A percentile compares a stretch with the other conserved stretches of the same genome.
These are phyloP conservation scores for Philypnodon macrostomus DNA, from an alignment of 2,797 vertebrate genomes.

Conservation along the genomic window DNA sequence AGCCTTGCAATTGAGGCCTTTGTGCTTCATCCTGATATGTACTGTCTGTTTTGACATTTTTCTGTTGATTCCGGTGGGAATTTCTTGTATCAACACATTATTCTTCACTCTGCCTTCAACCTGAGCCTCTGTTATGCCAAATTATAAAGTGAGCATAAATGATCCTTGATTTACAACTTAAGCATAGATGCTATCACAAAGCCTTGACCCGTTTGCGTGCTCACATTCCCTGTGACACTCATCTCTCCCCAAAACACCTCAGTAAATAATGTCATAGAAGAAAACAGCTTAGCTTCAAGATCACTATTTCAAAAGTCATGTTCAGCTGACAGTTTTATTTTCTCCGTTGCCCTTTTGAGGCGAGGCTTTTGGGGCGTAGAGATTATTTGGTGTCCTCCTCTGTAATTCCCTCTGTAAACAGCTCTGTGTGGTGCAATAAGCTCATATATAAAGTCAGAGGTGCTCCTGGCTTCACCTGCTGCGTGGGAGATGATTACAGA, in stretches of 20 bases:
- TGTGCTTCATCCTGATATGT: no score
- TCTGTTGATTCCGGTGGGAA: no score
- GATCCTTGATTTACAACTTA: no score
- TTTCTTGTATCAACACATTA: no score
- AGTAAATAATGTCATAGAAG: slow-evolving; percentile 36
- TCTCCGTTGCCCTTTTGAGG: slow-evolving; percentile 30
- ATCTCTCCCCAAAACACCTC: slow-evolving; percentile 24
- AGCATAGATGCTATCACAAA: slow-evolving; percentile 63
- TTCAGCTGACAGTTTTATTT: slow-evolving; percentile 29
- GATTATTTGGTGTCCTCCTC: slow-evolving; percentile 68
- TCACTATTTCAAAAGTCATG: slow-evolving; percentile 39
- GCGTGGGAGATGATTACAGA: slow-evolving; percentile 69
- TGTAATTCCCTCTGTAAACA: slow-evolving; percentile 76
- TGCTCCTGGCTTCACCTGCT: slow-evolving; percentile 72
- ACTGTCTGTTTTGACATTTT: no score
- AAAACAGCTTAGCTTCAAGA: slow-evolving; percentile 23
- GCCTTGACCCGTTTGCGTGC: no score
- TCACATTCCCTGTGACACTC: slow-evolving; percentile 29
- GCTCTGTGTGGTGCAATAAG: slow-evolving; percentile 62
- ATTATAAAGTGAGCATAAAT: no score
- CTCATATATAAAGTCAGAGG: slow-evolving; percentile 55
- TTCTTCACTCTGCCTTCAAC: no score
- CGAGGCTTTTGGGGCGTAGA: slow-evolving; percentile 50
- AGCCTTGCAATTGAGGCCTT: no score
- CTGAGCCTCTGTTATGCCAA: no score